phyloP scores from a whole-genome alignment of 2,113 vertebrate species.

The Antigone vipio region DNA sequence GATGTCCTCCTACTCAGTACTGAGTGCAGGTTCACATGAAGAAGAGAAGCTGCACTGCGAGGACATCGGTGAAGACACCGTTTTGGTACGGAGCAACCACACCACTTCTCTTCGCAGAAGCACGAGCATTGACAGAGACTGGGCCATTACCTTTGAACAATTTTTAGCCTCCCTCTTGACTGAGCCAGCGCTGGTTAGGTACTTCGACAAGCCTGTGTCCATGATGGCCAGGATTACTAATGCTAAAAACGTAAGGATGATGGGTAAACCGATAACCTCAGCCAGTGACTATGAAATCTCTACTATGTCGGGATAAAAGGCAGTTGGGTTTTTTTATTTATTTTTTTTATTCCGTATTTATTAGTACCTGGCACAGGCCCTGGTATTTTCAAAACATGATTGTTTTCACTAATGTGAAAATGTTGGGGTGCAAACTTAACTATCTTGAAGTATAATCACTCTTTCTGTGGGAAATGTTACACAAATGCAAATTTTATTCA shows the following conservation, averaged over 20 bases:
- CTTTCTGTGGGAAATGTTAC: slow-evolving; percentile 46
- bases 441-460: slow-evolving; percentile 52
- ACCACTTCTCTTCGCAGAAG: slow-evolving; percentile 75
- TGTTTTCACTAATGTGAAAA: slow-evolving; percentile 64
- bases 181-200: slow-evolving; percentile 90
- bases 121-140: slow-evolving; percentile 91
- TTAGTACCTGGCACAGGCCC: slow-evolving; percentile 64
- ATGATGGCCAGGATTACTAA: slow-evolving; percentile 88
- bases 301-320: slow-evolving; percentile 83
- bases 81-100: slow-evolving; percentile 82
- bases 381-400: slow-evolving; percentile 66
- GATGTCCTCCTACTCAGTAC: slow-evolving; percentile 95
- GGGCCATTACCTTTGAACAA: slow-evolving; percentile 97
- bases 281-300: slow-evolving; percentile 95
- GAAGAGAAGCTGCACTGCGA: slow-evolving; percentile 96
- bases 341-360: slow-evolving; percentile 73
- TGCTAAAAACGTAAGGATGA: slow-evolving; percentile 88
- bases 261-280: slow-evolving; percentile 82
- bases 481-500: slow-evolving; percentile 58
- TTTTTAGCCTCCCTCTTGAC: slow-evolving; percentile 95
- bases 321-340: background rate
- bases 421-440: slow-evolving; percentile 21
- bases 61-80: slow-evolving; percentile 93
- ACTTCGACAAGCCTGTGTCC: slow-evolving; percentile 93
- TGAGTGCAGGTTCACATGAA: slow-evolving; percentile 92